Conservation (phyloP, 2,797 vertebrate species). For the Falco naumanni region DNA sequence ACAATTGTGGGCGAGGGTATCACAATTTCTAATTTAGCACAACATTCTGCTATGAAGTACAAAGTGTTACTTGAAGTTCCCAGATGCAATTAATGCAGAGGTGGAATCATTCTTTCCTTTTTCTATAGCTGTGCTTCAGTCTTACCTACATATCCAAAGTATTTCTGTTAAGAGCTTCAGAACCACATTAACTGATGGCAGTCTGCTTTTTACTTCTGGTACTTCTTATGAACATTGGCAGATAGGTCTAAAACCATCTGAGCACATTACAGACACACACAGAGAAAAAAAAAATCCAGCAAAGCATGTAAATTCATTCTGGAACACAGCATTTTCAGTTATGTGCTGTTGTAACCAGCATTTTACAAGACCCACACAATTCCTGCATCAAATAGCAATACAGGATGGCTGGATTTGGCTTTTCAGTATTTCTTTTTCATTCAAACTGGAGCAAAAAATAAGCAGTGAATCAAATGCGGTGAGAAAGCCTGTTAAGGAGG, state of each 20-base stretch:
- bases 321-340: neutral
- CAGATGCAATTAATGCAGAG: conserved; percentile 50
- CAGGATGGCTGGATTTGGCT: neutral
- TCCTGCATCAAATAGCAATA: neutral
- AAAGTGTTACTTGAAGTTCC: conserved; percentile 37
- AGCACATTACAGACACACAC: neutral
- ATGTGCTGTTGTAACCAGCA: neutral
- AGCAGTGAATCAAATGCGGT: neutral
- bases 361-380: neutral
- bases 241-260: neutral
- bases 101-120: conserved; percentile 38
- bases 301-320: neutral
- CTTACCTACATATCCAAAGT: neutral
- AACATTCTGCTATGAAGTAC: conserved; percentile 52
- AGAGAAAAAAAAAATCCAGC: neutral
- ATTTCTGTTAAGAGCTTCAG: neutral
- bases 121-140: neutral
- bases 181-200: neutral
- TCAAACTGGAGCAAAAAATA: neutral
- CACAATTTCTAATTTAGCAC: conserved; percentile 56
- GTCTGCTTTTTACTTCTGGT: neutral
- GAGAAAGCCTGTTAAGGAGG: neutral
- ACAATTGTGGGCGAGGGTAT: conserved; percentile 47
- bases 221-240: neutral
- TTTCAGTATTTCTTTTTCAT: neutral